phyloP scores from a whole-genome alignment of 2,888 invertebrate genomes.

The Gastrophysa polygoni region DNA sequence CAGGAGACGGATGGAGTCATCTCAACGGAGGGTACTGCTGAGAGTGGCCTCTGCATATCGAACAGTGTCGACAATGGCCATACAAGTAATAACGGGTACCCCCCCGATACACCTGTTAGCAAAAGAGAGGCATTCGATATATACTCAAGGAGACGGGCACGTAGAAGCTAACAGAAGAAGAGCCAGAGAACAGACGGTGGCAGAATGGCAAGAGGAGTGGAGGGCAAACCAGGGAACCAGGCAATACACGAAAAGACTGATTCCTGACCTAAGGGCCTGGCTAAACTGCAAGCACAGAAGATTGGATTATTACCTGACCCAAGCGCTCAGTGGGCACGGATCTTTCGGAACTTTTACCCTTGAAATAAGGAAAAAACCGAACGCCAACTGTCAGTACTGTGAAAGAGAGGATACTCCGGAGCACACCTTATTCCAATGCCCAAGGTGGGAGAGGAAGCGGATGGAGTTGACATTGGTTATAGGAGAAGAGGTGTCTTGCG shows the following conservation, averaged over 20 bases:
- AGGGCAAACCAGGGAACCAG: neutral
- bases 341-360: neutral
- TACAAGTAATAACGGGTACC: too few species aligned
- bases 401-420: neutral
- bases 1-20: too few species aligned
- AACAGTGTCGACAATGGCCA: too few species aligned
- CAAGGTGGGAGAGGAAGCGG: too few species aligned
- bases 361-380: neutral
- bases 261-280: neutral
- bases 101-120: too few species aligned
- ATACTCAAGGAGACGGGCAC: too few species aligned
- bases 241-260: neutral
- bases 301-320: neutral
- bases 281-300: neutral
- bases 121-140: too few species aligned
- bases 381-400: neutral
- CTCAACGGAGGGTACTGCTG: too few species aligned
- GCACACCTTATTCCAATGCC: neutral
- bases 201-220: neutral
- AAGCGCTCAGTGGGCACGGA: neutral
- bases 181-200: neutral
- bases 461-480: too few species aligned
- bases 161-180: neutral
- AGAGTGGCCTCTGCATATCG: too few species aligned
- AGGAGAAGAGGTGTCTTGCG: too few species aligned